These are phyloP conservation scores for Drosophila bunnanda DNA, from an alignment of 2,888 invertebrate genomes.

Conservation along the genomic window DNA sequence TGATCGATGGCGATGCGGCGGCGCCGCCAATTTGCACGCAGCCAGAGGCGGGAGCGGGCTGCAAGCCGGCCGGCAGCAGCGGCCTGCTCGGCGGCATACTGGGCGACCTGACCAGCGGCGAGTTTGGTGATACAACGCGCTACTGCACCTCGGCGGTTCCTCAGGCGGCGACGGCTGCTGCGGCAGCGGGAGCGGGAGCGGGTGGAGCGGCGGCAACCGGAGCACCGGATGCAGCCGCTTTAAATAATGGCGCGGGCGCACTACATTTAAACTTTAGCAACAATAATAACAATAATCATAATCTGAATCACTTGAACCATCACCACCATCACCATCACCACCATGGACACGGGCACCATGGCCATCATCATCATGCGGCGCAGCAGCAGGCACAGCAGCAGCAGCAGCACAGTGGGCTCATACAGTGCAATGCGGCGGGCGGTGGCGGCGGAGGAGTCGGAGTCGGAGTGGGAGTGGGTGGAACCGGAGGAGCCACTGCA, in stretches of 20 bases:
- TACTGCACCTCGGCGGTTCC: conserved; percentile 83
- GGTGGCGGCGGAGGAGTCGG: conserved; percentile 22
- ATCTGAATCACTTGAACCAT: conserved; percentile 66
- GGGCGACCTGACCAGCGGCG: conserved; percentile 83
- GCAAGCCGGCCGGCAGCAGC: conserved; percentile 78
- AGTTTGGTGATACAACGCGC: conserved; percentile 83
- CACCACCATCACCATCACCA: conserved; percentile 72
- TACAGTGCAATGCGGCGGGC: conserved; percentile 83
- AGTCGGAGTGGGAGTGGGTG: conserved; percentile 8
- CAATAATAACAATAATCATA: conserved; percentile 78
- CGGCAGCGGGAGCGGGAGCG: conserved; percentile 35
- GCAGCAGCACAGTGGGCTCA: conserved; percentile 80
- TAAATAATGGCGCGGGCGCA: conserved; percentile 77
- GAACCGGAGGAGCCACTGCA: conserved; percentile 59
- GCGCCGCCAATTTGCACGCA: conserved; percentile 84
- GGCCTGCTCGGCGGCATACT: conserved; percentile 83
- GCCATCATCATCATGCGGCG: conserved; percentile 57
- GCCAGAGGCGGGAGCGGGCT: conserved; percentile 83
- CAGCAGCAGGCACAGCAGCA: conserved; percentile 41
- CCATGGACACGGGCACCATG: conserved; percentile 69
- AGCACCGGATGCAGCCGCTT: conserved; percentile 40
- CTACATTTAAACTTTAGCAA: conserved; percentile 82
- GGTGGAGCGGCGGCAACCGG: conserved; percentile 46
- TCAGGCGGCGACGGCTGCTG: conserved; percentile 39
- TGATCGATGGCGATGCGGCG: conserved; percentile 81